Conservation (phyloP, 2,113 vertebrate genomes). For the Galeopterus variegatus region DNA sequence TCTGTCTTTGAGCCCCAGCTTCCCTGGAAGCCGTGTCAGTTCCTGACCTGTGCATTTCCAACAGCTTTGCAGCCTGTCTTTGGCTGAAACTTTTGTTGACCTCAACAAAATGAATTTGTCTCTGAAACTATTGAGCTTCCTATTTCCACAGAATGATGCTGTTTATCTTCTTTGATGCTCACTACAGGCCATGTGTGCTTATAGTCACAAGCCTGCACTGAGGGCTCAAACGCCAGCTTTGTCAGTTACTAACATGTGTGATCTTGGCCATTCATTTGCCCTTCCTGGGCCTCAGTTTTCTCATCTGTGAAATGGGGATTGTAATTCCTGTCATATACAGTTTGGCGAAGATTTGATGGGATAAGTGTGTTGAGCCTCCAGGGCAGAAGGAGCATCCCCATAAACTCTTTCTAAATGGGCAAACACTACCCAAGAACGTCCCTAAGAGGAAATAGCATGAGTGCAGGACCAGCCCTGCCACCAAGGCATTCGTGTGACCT, state of each 20-base stretch:
- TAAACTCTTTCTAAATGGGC: not conserved
- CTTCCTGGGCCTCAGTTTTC: not conserved
- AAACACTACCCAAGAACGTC: not conserved
- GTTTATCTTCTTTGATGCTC: not conserved
- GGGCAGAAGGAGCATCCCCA: not conserved
- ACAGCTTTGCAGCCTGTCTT: not conserved
- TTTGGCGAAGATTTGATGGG: not conserved
- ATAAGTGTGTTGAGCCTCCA: not conserved
- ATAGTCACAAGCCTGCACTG: not conserved
- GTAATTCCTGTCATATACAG: fast-evolving
- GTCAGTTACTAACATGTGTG: not conserved
- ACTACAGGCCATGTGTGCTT: not conserved
- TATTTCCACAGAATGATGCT: fast-evolving
- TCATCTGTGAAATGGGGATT: not conserved
- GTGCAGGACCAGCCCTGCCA: not conserved
- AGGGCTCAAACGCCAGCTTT: too few relatives aligned
- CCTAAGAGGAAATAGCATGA: too few relatives aligned
- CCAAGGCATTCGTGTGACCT: fast-evolving
- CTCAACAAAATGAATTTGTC: not conserved
- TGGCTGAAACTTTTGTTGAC: not conserved
- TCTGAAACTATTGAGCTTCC: not conserved
- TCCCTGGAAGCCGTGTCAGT: not conserved
- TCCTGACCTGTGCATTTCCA: not conserved
- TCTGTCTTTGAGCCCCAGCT: not conserved
- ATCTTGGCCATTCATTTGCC: not conserved